These are phyloP conservation scores for Petrosia ficiformis DNA, from an alignment of 37 sponge, comb jelly and placozoan genomes.

Conservation along the genomic window DNA sequence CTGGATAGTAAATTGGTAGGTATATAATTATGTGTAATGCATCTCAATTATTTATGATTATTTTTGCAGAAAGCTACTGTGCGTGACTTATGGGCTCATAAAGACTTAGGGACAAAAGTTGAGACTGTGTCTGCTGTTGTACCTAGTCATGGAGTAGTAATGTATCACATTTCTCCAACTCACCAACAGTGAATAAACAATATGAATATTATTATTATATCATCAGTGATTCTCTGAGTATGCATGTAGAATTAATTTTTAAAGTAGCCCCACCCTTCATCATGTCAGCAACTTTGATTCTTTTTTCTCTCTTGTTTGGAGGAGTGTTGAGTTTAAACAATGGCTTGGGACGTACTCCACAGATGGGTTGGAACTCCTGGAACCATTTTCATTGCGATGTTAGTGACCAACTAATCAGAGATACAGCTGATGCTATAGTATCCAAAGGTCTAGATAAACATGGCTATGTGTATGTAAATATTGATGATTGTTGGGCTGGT, in stretches of 20 bases:
- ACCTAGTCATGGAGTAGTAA: conserved; percentile 64
- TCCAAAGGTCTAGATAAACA: conserved; percentile 14
- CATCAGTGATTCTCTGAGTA: too few species aligned
- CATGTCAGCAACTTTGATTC: background rate
- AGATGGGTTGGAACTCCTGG: conserved; percentile 84
- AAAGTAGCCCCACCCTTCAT: background rate
- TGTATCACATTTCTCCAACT: too few species aligned
- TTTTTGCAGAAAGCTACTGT: conserved; percentile 8
- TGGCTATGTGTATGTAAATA: conserved; percentile 61
- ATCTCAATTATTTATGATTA: background rate
- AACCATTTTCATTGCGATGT: conserved; percentile 55
- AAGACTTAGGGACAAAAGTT: conserved; percentile 33
- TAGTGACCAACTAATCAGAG: conserved; percentile 24
- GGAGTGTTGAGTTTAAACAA: conserved; percentile 31
- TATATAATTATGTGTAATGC: too few species aligned
- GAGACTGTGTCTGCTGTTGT: conserved; percentile 46
- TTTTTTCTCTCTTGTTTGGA: background rate
- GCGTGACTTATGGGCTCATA: conserved; percentile 73
- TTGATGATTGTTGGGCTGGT: conserved; percentile 83
- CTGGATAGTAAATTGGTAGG: background rate
- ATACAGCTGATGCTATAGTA: conserved; percentile 44
- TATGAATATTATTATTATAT: background rate
- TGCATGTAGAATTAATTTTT: background rate
- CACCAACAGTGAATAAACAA: background rate
- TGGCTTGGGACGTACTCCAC: conserved; percentile 55